Percentiles rank a stretch among this genome's conserved stretches.
phyloP scores from a whole-genome alignment of 2,113 vertebrate species.

The Pipa parva region DNA sequence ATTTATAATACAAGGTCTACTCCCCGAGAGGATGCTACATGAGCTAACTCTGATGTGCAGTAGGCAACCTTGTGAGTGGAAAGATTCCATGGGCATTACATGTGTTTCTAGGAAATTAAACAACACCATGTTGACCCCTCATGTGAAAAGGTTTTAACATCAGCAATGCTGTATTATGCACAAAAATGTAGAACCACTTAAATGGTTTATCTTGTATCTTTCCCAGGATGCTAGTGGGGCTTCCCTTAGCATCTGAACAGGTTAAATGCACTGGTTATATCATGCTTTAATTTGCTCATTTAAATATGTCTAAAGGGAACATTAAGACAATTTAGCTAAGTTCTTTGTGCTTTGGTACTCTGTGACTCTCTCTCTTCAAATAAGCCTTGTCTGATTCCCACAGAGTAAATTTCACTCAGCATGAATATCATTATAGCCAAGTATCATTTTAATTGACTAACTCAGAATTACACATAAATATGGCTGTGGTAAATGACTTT shows the following conservation, averaged over 20 bases:
- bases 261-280: neutral
- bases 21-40: too few relatives aligned
- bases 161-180: too few relatives aligned
- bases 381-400: conserved; percentile 1
- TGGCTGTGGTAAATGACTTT: neutral
- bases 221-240: neutral
- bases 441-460: conserved; percentile 7
- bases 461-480: conserved; percentile 8
- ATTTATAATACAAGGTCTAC: too few relatives aligned
- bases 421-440: neutral
- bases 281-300: neutral
- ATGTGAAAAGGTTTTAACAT: too few relatives aligned
- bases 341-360: neutral
- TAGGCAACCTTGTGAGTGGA: too few relatives aligned
- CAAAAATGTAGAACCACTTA: too few relatives aligned
- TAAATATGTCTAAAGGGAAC: neutral
- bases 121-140: too few relatives aligned
- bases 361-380: neutral
- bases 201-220: too few relatives aligned
- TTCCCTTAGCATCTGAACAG: neutral
- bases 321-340: conserved; percentile 1
- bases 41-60: too few relatives aligned
- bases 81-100: too few relatives aligned
- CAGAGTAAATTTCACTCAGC: conserved; percentile 7
- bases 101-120: too few relatives aligned